Percentiles rank a stretch among this genome's conserved stretches.
These are phyloP conservation scores for Palaemon carinicauda DNA, from an alignment of 1,140 invertebrate genomes.

Conservation along the genomic window DNA sequence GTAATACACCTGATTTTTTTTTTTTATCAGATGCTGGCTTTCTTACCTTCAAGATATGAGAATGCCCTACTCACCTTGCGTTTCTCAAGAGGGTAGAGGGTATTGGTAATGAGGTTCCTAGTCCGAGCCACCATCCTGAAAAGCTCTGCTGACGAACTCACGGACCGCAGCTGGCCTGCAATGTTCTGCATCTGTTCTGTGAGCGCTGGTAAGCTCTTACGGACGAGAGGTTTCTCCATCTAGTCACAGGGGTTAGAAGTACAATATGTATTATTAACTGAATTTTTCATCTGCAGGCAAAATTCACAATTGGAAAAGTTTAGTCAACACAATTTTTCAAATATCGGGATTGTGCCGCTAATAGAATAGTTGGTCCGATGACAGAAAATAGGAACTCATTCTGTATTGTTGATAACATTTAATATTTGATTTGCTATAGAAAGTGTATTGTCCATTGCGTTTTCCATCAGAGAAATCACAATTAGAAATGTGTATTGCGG, in stretches of 20 bases:
- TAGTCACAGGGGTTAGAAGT: slow-evolving; percentile 46
- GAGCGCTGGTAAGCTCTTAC: slow-evolving; percentile 76
- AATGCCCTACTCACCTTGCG: slow-evolving; percentile 60
- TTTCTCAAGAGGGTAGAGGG: slow-evolving; percentile 74
- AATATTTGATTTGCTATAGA: no score
- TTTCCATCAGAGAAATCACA: no score
- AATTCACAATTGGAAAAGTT: not conserved
- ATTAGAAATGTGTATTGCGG: no score
- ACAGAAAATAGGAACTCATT: no score
- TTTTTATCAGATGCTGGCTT: no score
- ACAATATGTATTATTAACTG: no score
- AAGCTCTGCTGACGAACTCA: slow-evolving; percentile 72
- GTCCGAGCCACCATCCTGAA: slow-evolving; percentile 73
- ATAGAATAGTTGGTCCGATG: no score
- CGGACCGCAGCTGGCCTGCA: slow-evolving; percentile 75
- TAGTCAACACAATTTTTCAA: no score
- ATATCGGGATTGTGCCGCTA: not conserved
- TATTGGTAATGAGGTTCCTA: slow-evolving; percentile 71
- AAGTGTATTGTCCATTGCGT: no score
- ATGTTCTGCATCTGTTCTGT: slow-evolving; percentile 79
- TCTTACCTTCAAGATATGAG: no score
- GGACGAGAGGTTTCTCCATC: slow-evolving; percentile 73
- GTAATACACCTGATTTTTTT: no score
- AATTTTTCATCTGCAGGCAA: not conserved
- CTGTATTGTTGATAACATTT: no score